Base-by-base conservation (phyloP, 2,113 vertebrate genomes). In the Sapajus apella region DNA sequence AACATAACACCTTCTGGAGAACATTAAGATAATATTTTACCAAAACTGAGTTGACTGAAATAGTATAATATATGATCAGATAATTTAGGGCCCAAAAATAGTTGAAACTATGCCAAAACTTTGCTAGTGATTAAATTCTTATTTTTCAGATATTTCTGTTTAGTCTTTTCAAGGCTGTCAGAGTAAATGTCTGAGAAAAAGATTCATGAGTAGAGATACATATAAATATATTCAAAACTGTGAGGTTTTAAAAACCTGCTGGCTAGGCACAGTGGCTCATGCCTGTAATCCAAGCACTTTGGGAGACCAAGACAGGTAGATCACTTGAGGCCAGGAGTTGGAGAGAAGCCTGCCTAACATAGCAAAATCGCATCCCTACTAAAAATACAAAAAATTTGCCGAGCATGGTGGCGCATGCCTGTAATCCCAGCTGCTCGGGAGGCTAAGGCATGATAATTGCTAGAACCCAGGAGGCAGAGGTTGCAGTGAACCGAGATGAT, bases 141-240 rank as follows among this genome's bases (percentile, higher is more conserved):
- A n/a, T 76, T 96, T 85, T 45, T 77, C 64, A 37, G 58, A 23
- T 93, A 45, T 73, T 87, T 84, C 37, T 89, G 3, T 47, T 94
- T 47, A 94, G 8, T 91, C 35, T 89, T 95, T 89, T 83, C 14
- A 95, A 77, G 82, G 56, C 70, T 88, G 17, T 32, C 77, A 96
- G 27, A 76, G 13, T 93, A 96, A 81, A 66, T 92, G n/a, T 85
- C 20, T 95, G 37, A 64, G 30, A 43, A 96, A 75, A 87, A 87
- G 73, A 80, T 30, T 77, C 10, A 23, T 81, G 32, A 79, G 7
- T 73, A 88, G 56, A 56, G 40, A 52, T 72, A 27, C 10, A 18
- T 88, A 18, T 47, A 83, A 79, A 61, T 76, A 61, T 45, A 50
- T 76, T 87, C 45, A 56, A 50, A 90, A 73, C 94, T 58, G 3